Percentiles rank a stretch among this genome's conserved stretches.
phyloP scores from a whole-genome alignment of 2,113 vertebrate species.

The Gila orcuttii region DNA sequence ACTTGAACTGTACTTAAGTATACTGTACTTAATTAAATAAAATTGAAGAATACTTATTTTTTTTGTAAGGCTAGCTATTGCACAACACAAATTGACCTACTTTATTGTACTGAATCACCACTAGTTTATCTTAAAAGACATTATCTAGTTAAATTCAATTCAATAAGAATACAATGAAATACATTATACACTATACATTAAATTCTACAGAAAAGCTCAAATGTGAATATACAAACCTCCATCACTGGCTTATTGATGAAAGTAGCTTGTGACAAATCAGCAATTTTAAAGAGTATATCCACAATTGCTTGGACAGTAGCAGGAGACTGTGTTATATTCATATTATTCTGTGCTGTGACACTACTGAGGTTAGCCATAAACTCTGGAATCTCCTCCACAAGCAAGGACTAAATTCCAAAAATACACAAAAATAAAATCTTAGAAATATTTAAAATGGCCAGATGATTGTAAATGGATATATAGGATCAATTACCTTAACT shows the following conservation, averaged over 20 bases:
- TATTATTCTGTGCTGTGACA: background rate
- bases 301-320: slow-evolving; percentile 64
- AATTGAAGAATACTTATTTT: background rate
- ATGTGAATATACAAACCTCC: slow-evolving; percentile 50
- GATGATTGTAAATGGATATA: background rate
- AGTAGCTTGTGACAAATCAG: slow-evolving; percentile 33
- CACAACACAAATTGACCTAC: background rate
- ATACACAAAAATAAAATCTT: background rate
- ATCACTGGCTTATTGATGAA: slow-evolving; percentile 45
- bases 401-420: slow-evolving; percentile 58
- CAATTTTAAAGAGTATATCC: slow-evolving; percentile 59
- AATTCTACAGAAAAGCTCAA: background rate
- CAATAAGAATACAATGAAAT: background rate
- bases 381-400: background rate
- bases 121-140: background rate
- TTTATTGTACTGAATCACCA: background rate
- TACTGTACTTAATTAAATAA: no score
- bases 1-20: no score
- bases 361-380: slow-evolving; percentile 50
- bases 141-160: background rate
- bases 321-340: slow-evolving; percentile 48
- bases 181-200: no score
- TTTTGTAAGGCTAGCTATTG: background rate
- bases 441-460: background rate
- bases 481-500: slow-evolving; percentile 38